Base-by-base conservation (phyloP, 2,113 vertebrate species). In the Cebus imitator region DNA sequence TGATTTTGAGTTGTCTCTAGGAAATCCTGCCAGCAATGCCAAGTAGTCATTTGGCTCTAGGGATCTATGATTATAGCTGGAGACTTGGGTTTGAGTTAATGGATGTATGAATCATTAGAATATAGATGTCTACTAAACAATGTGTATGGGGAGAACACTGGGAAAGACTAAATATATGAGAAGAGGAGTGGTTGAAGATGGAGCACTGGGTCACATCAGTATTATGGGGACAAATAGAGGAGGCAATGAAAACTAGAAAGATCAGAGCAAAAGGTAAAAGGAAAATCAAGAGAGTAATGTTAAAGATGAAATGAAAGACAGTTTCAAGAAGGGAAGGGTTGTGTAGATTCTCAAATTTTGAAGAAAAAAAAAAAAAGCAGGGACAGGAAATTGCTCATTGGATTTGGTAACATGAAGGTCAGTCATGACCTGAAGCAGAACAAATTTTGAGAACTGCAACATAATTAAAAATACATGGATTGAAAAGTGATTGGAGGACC, bases 1-100 rank as follows among this genome's bases (percentile, higher is more conserved):
- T 84, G 80, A 50, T 93, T 85, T 91, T 89, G 93, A 90, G 57
- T 64, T 95, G 14, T 3, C 20, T 92, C 92, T 86, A 14, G 40
- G 13, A 64, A 76, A 21, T 64, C 17, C 4, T 50, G 78, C 43
- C 8, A 75, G 9, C 7, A 68, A 14, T 80, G 8, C 55, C 27
- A 17, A 70, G 2, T 57, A 48, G 30, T n/a, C n/a, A 40, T 52
- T 97, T 64, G 48, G 21, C 43, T 92, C 3, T 80, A 82, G 27
- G 48, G 52, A 57, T 45, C 16, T 72, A 27, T 40, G 18, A 76
- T 27, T 96, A 68, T 40, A 66, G 40, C 66, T 68, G 84, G 30
- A 92, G 32, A 11, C 8, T 18, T 64, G 23, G 43, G 43, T 40
- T 45, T 32, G 9, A 61, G 66, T 97, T 87, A 73, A 85, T 16